Evolutionary conservation across 30 jellyfish, hydroid and myxozoan species (phyloP).

Genomic region (Mastigias papua): DNA sequence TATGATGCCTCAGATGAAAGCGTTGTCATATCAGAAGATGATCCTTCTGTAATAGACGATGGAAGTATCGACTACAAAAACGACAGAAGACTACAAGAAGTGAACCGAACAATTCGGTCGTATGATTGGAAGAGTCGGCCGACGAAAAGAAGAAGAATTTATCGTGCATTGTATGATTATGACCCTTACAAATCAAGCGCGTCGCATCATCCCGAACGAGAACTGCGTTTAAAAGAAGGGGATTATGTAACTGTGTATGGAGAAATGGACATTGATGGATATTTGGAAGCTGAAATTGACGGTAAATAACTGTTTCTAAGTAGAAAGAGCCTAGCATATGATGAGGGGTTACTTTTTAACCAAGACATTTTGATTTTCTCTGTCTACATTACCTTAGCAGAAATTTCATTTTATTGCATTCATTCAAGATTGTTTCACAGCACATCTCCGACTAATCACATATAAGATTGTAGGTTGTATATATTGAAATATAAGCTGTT

Average conservation of each 20-base stretch:
- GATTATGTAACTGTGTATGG: slow-evolving; percentile 92
- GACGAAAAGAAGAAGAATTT: slow-evolving; percentile 21
- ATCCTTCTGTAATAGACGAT: slow-evolving; percentile 44
- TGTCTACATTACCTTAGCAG: too few relatives aligned
- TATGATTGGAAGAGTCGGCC: slow-evolving; percentile 54
- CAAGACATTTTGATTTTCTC: too few relatives aligned
- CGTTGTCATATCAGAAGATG: slow-evolving; percentile 66
- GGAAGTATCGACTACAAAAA: slow-evolving; percentile 57
- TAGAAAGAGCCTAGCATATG: too few relatives aligned
- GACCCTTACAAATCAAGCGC: slow-evolving; percentile 84
- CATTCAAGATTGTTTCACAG: too few relatives aligned
- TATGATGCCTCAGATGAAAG: slow-evolving; percentile 58
- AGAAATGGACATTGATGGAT: slow-evolving; percentile 92
- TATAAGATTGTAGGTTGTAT: too few relatives aligned
- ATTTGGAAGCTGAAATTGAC: slow-evolving; percentile 84
- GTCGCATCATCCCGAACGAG: slow-evolving; percentile 84
- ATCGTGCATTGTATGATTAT: slow-evolving; percentile 78
- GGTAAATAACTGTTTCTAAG: slow-evolving; percentile 58
- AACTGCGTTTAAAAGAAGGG: slow-evolving; percentile 85
- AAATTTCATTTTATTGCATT: too few relatives aligned
- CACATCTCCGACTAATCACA: too few relatives aligned
- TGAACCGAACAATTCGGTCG: slow-evolving; percentile 37
- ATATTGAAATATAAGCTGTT: too few relatives aligned
- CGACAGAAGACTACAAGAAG: slow-evolving; percentile 43
- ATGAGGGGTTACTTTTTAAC: too few relatives aligned